These are phyloP conservation scores for Daboia siamensis DNA, from an alignment of 2,113 vertebrate genomes.

Conservation along the genomic window DNA sequence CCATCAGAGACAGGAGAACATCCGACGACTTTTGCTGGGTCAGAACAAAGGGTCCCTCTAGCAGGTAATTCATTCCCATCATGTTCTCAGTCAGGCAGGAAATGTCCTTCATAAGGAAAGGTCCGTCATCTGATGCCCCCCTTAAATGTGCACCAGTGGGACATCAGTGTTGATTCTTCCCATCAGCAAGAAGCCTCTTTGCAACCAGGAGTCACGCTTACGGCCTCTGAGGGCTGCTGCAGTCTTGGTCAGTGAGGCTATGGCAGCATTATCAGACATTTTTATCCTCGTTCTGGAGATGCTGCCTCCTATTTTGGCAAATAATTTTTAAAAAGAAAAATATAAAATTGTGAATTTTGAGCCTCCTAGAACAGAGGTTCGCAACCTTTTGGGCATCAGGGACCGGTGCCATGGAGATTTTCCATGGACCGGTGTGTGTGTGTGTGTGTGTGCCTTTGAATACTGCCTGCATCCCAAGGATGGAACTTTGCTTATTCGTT, in stretches of 20 bases:
- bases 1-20: not conserved
- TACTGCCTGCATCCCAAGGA: too few species aligned
- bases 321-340: not conserved
- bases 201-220: not conserved
- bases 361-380: not conserved
- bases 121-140: too few species aligned
- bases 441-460: too few species aligned
- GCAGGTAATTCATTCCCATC: not conserved
- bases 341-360: not conserved
- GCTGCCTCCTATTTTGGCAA: not conserved
- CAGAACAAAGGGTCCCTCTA: not conserved
- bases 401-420: too few species aligned
- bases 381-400: too few species aligned
- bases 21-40: too few species aligned
- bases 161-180: not conserved
- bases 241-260: too few species aligned
- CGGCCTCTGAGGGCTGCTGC: too few species aligned
- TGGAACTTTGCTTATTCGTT: too few species aligned
- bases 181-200: not conserved
- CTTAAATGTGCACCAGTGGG: not conserved
- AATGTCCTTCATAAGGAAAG: not conserved
- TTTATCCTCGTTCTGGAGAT: not conserved
- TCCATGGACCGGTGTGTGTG: too few species aligned
- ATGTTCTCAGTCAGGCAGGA: not conserved
- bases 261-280: not conserved